Evolutionary conservation across 2,797 vertebrate species (phyloP), one percentile per base, ranked within the genome.

Genomic region (Gymnodraco acuticeps): DNA sequence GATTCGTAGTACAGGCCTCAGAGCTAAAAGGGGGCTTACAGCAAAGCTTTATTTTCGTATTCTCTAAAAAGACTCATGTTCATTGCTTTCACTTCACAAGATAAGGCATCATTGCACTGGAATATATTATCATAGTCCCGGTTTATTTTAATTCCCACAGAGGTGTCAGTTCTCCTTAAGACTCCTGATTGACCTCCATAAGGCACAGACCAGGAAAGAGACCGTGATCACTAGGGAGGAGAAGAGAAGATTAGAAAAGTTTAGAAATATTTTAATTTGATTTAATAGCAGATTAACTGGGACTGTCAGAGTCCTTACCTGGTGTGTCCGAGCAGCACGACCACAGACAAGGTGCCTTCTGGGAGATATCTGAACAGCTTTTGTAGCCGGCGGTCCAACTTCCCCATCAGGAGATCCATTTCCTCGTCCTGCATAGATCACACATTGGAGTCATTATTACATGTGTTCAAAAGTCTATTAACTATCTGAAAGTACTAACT

Each of bases 331-430:
- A 92, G 95, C 41, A 99, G 89, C 50, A 99, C 82, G 10, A 98
- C 82, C 8, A 97, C 15, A 0, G 96, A 98, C 72, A 98, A 89
- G 3, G 95, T 95, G 54, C 93, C 89, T 3, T 74, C 81, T 50
- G 93, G 92, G 56, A 98, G 94, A 6, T 87, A 86, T 27, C 81
- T 85, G 66, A 96, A 96, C 53, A 99, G 93, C 81, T 95, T 96
- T 68, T 79, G 85, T 75, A 98, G 88, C 5, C 79, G 92, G 1
- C 41, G 48, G 84, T 97, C 96, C 70, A 97, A 80, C 62, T 88
- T 94, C 84, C 87, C 94, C 86, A 96, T 91, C 61, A 78, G 72
- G 51, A 60, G 73, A 88, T 88, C 93, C 38, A 90, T 78, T 38
- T 95, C 81, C 46, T 93, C 84, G 42, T 93, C 92, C 81, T 95